Evolutionary conservation across 2,888 invertebrate species (phyloP).

Genomic region (Amphipoea lucens): DNA sequence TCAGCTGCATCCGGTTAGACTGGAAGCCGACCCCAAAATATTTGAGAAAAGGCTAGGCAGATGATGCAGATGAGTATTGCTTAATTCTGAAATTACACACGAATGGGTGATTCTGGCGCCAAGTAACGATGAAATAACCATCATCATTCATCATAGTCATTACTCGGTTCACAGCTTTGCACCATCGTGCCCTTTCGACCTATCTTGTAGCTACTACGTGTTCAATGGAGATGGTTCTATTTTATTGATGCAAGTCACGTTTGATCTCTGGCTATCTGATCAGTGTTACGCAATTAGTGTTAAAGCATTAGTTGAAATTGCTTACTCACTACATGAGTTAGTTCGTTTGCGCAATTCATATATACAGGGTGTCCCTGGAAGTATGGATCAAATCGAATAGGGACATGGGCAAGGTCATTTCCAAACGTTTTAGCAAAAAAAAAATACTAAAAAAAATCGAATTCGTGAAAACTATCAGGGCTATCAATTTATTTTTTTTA

Average conservation of each 20-base stretch:
- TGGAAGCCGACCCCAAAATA: no score
- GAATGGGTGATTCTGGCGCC: constrained; percentile 33
- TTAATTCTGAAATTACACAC: constrained; percentile 2
- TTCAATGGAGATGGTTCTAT: constrained; percentile 23
- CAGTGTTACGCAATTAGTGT: constrained; percentile 34
- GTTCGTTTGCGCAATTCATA: not conserved
- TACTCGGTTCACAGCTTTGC: constrained; percentile 53
- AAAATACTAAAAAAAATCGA: no score
- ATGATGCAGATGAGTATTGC: not conserved
- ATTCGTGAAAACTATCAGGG: no score
- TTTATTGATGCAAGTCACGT: constrained; percentile 53
- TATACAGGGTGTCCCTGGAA: not conserved
- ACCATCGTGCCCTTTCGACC: constrained; percentile 53
- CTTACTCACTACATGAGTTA: not conserved
- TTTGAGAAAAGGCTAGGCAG: no score
- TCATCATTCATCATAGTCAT: constrained; percentile 51
- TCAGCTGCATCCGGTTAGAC: no score
- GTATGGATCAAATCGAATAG: no score
- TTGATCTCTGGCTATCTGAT: constrained; percentile 20
- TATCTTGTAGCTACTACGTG: constrained; percentile 23
- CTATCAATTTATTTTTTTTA: no score
- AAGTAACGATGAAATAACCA: constrained; percentile 18
- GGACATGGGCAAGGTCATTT: no score
- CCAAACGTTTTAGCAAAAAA: no score
- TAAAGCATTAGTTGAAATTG: constrained; percentile 19